These are phyloP conservation scores for Pseudoatta argentina DNA, from an alignment of 1,140 invertebrate species.

Conservation along the genomic window DNA sequence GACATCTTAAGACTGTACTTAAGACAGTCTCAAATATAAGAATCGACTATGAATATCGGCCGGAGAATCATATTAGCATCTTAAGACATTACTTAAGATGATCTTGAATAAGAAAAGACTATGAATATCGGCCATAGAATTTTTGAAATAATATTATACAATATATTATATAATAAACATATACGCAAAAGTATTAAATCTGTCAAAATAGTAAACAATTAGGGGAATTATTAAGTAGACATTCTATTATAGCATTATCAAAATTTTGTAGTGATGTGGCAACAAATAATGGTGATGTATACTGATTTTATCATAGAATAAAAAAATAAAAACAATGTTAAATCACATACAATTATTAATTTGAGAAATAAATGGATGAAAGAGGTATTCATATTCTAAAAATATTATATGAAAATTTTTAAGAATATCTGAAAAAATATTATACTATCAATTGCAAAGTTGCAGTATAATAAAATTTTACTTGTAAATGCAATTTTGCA, in stretches of 20 bases:
- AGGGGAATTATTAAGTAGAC: neutral
- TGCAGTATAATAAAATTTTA: neutral
- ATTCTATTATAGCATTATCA: neutral
- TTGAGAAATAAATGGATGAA: constrained; percentile 23
- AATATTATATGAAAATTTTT: neutral
- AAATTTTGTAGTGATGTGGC: neutral
- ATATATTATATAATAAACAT: neutral
- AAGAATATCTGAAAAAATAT: neutral
- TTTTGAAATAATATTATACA: neutral
- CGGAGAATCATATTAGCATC: too few species aligned
- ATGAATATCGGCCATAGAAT: neutral
- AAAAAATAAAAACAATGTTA: constrained; percentile 15
- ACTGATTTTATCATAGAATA: constrained; percentile 26
- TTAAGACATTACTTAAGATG: too few species aligned
- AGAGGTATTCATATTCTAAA: neutral
- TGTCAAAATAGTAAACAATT: neutral
- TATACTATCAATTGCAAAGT: neutral
- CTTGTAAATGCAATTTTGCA: neutral
- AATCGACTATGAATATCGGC: too few species aligned
- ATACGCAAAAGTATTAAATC: neutral
- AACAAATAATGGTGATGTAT: neutral
- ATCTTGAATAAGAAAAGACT: too few species aligned
- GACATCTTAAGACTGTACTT: too few species aligned
- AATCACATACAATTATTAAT: constrained; percentile 35
- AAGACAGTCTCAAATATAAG: too few species aligned